Conservation (phyloP, 2,888 invertebrate genomes). For the Rhingia rostrata region DNA sequence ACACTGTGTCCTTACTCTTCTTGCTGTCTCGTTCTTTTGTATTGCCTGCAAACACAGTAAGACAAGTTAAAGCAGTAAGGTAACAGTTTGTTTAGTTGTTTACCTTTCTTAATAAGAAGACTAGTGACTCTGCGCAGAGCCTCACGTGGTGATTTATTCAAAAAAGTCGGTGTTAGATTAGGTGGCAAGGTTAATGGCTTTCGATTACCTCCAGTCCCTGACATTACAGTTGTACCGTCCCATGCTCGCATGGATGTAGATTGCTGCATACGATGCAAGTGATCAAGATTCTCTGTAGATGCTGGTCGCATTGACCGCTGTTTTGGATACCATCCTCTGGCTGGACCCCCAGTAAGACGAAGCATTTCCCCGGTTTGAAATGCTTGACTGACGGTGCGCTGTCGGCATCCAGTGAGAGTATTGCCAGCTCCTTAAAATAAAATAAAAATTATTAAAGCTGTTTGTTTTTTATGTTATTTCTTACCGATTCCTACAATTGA, state of each 20-base stretch:
- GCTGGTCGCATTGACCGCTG: conserved; percentile 89
- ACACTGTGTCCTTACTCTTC: conserved; percentile 70
- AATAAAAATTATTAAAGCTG: conserved; percentile 1
- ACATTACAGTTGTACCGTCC: conserved; percentile 82
- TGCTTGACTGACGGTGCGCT: conserved; percentile 84
- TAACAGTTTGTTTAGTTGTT: background rate
- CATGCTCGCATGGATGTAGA: conserved; percentile 84
- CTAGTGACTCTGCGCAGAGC: conserved; percentile 94
- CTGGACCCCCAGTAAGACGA: conserved; percentile 91
- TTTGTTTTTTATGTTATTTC: background rate
- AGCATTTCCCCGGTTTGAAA: conserved; percentile 91
- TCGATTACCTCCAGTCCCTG: conserved; percentile 85
- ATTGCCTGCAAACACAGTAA: conserved; percentile 41
- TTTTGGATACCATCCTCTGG: conserved; percentile 92
- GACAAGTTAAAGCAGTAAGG: background rate
- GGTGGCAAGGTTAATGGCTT: conserved; percentile 94
- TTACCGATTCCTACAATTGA: conserved; percentile 81
- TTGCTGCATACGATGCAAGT: conserved; percentile 83
- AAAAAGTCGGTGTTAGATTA: conserved; percentile 94
- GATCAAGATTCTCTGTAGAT: conserved; percentile 93
- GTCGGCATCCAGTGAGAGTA: conserved; percentile 84
- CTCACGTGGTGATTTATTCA: conserved; percentile 93
- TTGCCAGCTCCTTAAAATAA: conserved; percentile 79
- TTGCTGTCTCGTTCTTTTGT: conserved; percentile 73
- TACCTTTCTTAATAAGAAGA: conserved; percentile 92